A percentile compares a stretch with the other conserved stretches of the same genome.
Conservation (phyloP, 2,888 invertebrate genomes). For the Punctoribates punctum region DNA sequence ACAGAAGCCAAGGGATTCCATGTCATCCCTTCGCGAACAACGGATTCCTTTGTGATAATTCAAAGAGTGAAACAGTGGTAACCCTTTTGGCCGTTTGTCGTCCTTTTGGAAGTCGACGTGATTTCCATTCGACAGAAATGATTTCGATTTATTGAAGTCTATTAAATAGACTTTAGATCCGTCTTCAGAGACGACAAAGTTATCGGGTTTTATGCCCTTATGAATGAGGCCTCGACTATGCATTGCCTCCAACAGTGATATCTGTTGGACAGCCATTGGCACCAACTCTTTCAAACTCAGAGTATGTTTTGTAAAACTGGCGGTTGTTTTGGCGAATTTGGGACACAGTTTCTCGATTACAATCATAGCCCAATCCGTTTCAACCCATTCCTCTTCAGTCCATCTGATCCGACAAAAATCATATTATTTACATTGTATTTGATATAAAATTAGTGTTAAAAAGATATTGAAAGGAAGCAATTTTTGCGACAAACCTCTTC, state of each 20-base stretch:
- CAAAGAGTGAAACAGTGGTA: slow-evolving; percentile 11
- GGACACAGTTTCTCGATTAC: slow-evolving; percentile 4
- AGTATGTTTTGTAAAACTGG: not conserved
- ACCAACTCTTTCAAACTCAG: not conserved
- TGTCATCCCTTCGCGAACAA: slow-evolving; percentile 4
- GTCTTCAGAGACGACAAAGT: slow-evolving; percentile 19
- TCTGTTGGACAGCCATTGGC: slow-evolving; percentile 19
- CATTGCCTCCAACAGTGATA: not conserved
- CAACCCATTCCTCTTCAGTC: not conserved
- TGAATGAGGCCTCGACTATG: not conserved
- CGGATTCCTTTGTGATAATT: slow-evolving; percentile 19
- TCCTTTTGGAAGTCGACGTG: not conserved
- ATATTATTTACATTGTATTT: not conserved
- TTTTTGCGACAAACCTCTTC: not conserved
- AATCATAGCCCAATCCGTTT: slow-evolving; percentile 9
- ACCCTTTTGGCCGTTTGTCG: not conserved
- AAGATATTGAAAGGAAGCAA: not conserved
- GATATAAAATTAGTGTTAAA: no score
- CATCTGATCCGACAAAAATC: not conserved
- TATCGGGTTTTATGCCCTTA: slow-evolving; percentile 20
- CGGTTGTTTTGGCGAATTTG: not conserved
- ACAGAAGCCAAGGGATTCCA: slow-evolving; percentile 9
- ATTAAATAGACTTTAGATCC: slow-evolving; percentile 1
- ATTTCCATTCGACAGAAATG: not conserved
- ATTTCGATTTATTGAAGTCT: slow-evolving; percentile 20